Evolutionary conservation across 2,797 vertebrate species (phyloP), one percentile per base, ranked within the genome.

Genomic region (Galago senegalensis): DNA sequence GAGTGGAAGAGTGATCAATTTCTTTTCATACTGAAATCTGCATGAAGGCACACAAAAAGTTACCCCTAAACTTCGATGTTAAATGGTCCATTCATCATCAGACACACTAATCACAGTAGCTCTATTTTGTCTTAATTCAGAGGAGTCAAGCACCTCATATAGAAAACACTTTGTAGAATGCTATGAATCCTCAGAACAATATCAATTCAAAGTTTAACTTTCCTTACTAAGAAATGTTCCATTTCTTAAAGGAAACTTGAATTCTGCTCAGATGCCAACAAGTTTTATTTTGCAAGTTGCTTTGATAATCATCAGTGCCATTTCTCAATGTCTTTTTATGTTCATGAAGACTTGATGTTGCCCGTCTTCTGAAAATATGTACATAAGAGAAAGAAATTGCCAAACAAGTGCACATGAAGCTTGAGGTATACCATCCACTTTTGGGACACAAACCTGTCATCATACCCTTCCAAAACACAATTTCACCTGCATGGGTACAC

Each of bases 401-500:
- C 34, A 56, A 46, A 34, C 4, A 37, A 87, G 37, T 12, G 20
- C 34, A 46, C 18, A 92, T 58, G 81, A 88, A 90, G 29, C 53
- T 27, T 65, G 53, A 89, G 34, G 60, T n/a, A 2, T 37, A 37
- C 6, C 8, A 84, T 93, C 65, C 23, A 43, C 7, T 85, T 97
- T 96, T 95, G 95, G 90, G 96, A 98, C 83, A 96, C 80, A 96
- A 88, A 97, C 75, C 96, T 97, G 95, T 97, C 98, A 97, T 97
- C 92, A 86, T 72, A 73, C 67, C 91, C 27, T 0, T 49, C 83
- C 93, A 87, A 94, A 89, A 61, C 97, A 95, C 93, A 98, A 98
- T 98, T 98, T 98, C 98, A 98, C 98, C 97, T 98, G 87, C 58
- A 14, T 70, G 91, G 93, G 96, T 87, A 94, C 87, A 93, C 81